Percentiles rank a stretch among this genome's conserved stretches.
phyloP scores from a whole-genome alignment of 2,888 invertebrate species.

The Idaea biselata region DNA sequence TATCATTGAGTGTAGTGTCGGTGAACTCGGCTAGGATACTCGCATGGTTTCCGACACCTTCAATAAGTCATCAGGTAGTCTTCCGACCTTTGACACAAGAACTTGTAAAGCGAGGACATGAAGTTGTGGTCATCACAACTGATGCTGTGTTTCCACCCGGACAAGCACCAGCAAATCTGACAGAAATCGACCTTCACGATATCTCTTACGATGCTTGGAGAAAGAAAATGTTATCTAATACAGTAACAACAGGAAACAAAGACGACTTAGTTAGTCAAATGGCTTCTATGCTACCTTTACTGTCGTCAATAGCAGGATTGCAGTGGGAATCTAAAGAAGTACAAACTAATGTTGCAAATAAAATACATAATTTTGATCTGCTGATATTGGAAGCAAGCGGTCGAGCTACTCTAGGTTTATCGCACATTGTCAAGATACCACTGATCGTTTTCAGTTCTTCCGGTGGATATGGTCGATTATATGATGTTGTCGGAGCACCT shows the following conservation, averaged over 20 bases:
- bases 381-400: not conserved
- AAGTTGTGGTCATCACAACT: constrained; percentile 38
- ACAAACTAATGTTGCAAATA: not conserved
- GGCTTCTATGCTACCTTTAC: not conserved
- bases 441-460: constrained; percentile 40
- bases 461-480: constrained; percentile 25
- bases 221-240: not conserved
- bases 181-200: constrained; percentile 47
- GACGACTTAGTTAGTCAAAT: constrained; percentile 19
- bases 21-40: constrained; percentile 22
- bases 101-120: constrained; percentile 39
- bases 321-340: not conserved
- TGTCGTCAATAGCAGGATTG: not conserved
- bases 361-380: not conserved
- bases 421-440: constrained; percentile 32
- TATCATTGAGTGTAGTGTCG: not conserved
- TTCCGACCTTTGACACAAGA: constrained; percentile 39
- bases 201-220: constrained; percentile 36
- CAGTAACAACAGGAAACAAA: constrained; percentile 12
- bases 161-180: constrained; percentile 36
- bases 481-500: constrained; percentile 36
- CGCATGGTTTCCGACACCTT: constrained; percentile 37
- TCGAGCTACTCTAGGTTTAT: not conserved
- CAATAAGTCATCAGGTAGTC: constrained; percentile 43
- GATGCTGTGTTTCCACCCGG: constrained; percentile 37